These are phyloP conservation scores for Carterocephalus palaemon DNA, from an alignment of 2,888 invertebrate species.

Conservation along the genomic window DNA sequence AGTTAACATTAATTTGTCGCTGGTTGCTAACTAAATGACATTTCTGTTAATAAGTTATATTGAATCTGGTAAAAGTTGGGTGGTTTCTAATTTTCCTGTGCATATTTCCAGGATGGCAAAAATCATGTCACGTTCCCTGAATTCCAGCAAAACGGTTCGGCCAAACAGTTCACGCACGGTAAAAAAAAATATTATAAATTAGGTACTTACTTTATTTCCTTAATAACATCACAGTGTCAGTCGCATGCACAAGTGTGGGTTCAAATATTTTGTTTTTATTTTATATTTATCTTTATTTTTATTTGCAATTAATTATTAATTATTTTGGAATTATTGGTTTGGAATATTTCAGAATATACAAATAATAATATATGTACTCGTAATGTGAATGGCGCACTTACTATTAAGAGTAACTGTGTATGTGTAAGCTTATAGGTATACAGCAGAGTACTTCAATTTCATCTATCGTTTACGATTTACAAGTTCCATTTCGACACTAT, in stretches of 20 bases:
- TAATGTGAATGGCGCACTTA: too few relatives aligned
- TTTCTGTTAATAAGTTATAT: too few relatives aligned
- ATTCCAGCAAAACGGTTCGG: slow-evolving; percentile 92
- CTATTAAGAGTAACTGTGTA: neutral
- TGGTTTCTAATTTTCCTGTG: slow-evolving; percentile 24
- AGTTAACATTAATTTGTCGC: too few relatives aligned
- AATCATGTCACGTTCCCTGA: slow-evolving; percentile 94
- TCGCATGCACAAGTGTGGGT: slow-evolving; percentile 76
- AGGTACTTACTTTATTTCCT: slow-evolving; percentile 78
- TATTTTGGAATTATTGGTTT: slow-evolving; percentile 21
- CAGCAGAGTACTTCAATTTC: too few relatives aligned
- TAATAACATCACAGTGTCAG: slow-evolving; percentile 72
- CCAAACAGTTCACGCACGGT: slow-evolving; percentile 93
- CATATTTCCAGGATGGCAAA: slow-evolving; percentile 85
- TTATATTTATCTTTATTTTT: slow-evolving; percentile 30
- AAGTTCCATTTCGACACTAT: too few relatives aligned
- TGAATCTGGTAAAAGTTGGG: too few relatives aligned
- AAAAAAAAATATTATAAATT: slow-evolving; percentile 84
- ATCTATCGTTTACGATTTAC: too few relatives aligned
- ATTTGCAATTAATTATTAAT: slow-evolving; percentile 14
- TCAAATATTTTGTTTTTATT: slow-evolving; percentile 50
- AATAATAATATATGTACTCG: too few relatives aligned
- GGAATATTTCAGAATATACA: too few relatives aligned
- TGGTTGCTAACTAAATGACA: too few relatives aligned
- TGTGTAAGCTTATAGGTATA: neutral